These are phyloP conservation scores for Todiramphus chloris DNA, from an alignment of 2,113 vertebrate species.

Conservation along the genomic window DNA sequence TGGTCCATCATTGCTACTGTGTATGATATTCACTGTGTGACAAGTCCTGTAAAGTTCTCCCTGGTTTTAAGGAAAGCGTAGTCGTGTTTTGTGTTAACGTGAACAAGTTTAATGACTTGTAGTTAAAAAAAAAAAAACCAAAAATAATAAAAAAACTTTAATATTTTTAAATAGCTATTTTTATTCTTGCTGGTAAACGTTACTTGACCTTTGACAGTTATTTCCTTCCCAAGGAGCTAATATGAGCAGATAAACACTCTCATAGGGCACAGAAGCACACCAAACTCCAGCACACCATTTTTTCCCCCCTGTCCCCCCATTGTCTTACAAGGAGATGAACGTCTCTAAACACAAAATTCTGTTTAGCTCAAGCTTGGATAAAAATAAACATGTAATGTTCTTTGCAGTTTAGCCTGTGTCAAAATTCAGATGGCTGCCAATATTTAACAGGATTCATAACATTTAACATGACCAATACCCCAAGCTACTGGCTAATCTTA, in stretches of 20 bases:
- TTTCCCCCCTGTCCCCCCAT: rapidly evolving
- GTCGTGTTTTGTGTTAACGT: neutral
- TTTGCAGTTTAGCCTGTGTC: neutral
- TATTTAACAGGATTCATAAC: neutral
- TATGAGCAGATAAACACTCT: neutral
- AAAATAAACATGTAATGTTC: neutral
- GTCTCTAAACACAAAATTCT: neutral
- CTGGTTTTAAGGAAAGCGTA: neutral
- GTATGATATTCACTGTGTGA: neutral
- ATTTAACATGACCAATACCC: neutral
- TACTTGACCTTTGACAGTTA: neutral
- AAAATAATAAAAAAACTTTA: neutral
- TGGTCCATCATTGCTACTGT: neutral
- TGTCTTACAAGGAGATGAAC: neutral
- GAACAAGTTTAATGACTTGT: neutral
- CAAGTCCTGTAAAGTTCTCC: neutral
- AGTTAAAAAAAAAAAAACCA: neutral
- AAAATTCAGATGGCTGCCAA: neutral
- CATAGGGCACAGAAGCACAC: neutral
- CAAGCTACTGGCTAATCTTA: neutral
- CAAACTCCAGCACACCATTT: neutral
- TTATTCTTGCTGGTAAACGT: neutral
- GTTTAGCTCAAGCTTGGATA: neutral
- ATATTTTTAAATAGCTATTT: neutral
- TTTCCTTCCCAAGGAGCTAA: neutral